These are phyloP conservation scores for Temnothorax ravouxi DNA, from an alignment of 2,888 invertebrate genomes.

Conservation along the genomic window DNA sequence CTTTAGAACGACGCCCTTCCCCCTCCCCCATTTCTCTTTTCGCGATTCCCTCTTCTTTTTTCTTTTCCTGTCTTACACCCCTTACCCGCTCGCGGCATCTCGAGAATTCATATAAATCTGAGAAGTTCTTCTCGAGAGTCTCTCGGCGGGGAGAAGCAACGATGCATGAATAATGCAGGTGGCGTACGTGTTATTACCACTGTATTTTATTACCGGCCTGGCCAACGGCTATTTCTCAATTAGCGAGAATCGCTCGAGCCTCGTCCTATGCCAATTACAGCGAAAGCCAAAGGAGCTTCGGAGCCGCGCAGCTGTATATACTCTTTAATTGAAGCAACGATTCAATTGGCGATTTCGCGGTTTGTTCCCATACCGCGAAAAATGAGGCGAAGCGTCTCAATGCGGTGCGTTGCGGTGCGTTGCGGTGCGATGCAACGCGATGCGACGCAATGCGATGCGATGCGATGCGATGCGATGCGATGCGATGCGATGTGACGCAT, in stretches of 20 bases:
- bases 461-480: slow-evolving; percentile 17
- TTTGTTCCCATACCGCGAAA: slow-evolving; percentile 20
- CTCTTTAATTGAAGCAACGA: slow-evolving; percentile 49
- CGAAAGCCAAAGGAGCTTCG: slow-evolving; percentile 27
- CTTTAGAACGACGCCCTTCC: slow-evolving; percentile 32
- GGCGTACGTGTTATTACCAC: slow-evolving; percentile 28
- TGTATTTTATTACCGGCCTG: slow-evolving; percentile 22
- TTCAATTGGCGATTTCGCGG: slow-evolving; percentile 47
- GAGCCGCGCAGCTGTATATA: not conserved
- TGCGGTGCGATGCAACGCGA: not conserved
- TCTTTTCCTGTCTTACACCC: slow-evolving; percentile 6
- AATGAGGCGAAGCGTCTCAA: slow-evolving; percentile 27
- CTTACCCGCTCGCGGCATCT: slow-evolving; percentile 34
- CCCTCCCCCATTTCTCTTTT: slow-evolving; percentile 15
- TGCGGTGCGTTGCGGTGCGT: slow-evolving; percentile 9
- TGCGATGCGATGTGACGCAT: slow-evolving; percentile 26
- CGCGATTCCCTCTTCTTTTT: slow-evolving; percentile 18
- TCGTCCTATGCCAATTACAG: slow-evolving; percentile 44
- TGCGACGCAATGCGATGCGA: slow-evolving; percentile 18
- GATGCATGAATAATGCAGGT: slow-evolving; percentile 51
- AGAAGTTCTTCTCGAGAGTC: slow-evolving; percentile 35
- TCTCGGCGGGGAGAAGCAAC: slow-evolving; percentile 29
- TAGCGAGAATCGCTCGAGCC: slow-evolving; percentile 40
- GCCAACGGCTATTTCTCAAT: slow-evolving; percentile 49
- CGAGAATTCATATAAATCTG: slow-evolving; percentile 54